These are phyloP conservation scores for Fragariocoptes setiger DNA, from an alignment of 1,140 invertebrate species.

Conservation along the genomic window DNA sequence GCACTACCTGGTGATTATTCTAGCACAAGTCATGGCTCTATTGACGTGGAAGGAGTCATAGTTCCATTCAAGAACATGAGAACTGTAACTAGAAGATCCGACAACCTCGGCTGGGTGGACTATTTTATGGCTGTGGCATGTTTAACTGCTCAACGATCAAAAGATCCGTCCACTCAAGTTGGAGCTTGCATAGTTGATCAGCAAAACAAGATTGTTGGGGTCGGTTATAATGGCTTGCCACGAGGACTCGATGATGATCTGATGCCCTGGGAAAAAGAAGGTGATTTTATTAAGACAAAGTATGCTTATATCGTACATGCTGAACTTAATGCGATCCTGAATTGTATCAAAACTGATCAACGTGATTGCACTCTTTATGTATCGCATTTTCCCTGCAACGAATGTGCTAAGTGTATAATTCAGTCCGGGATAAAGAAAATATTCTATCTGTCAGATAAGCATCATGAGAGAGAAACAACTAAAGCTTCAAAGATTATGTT, in stretches of 20 bases:
- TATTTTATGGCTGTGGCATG: slow-evolving; percentile 71
- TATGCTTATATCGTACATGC: slow-evolving; percentile 61
- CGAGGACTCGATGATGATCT: slow-evolving; percentile 49
- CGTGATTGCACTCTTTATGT: slow-evolving; percentile 42
- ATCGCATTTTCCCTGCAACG: slow-evolving; percentile 67
- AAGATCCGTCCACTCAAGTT: slow-evolving; percentile 64
- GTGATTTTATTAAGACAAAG: slow-evolving; percentile 31
- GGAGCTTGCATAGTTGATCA: slow-evolving; percentile 66
- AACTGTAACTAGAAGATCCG: slow-evolving; percentile 17
- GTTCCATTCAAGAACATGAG: too few relatives aligned
- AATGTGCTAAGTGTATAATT: slow-evolving; percentile 87
- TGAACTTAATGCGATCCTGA: slow-evolving; percentile 80
- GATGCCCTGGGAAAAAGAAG: slow-evolving; percentile 48
- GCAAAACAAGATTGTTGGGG: slow-evolving; percentile 58
- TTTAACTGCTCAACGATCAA: slow-evolving; percentile 53
- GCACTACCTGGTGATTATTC: too few relatives aligned
- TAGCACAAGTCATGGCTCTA: too few relatives aligned
- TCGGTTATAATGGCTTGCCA: slow-evolving; percentile 90
- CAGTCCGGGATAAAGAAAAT: slow-evolving; percentile 57
- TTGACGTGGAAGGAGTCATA: too few relatives aligned
- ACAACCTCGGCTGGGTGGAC: slow-evolving; percentile 43
- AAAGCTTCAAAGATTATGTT: slow-evolving; percentile 45
- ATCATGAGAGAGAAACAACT: slow-evolving; percentile 29
- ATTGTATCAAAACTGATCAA: slow-evolving; percentile 44
- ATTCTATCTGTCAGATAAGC: slow-evolving; percentile 47